phyloP scores from a whole-genome alignment of 2,113 vertebrate species.

The Leptocoma aspasia region DNA sequence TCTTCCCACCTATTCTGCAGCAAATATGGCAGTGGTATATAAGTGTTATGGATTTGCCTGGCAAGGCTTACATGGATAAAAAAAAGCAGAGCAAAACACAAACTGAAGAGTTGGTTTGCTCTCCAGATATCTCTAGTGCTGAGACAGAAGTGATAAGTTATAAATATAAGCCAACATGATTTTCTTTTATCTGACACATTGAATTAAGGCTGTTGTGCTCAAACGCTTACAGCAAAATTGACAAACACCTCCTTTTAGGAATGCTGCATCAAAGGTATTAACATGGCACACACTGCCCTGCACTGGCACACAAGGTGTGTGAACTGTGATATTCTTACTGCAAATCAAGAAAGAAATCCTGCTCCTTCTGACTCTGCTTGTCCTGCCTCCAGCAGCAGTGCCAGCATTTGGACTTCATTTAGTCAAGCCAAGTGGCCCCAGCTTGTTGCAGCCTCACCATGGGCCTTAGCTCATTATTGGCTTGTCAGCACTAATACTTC shows the following conservation, averaged over 20 bases:
- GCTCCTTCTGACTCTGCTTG: neutral
- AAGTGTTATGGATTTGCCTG: neutral
- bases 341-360: neutral
- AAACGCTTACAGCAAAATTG: conserved; percentile 66
- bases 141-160: conserved; percentile 60
- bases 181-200: conserved; percentile 61
- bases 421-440: neutral
- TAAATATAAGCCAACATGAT: conserved; percentile 55
- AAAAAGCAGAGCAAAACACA: neutral
- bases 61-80: neutral
- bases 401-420: neutral
- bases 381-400: neutral
- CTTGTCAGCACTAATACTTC: neutral
- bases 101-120: neutral
- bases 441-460: neutral
- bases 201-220: conserved; percentile 59
- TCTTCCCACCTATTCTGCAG: neutral
- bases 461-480: neutral
- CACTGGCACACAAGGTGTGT: neutral
- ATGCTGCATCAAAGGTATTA: conserved; percentile 44
- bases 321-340: neutral
- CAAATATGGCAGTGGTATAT: neutral
- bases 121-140: conserved; percentile 40
- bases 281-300: neutral
- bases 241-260: conserved; percentile 60